These are phyloP conservation scores for Polypedilum pembai DNA, from an alignment of 1,140 invertebrate species.

Conservation along the genomic window DNA sequence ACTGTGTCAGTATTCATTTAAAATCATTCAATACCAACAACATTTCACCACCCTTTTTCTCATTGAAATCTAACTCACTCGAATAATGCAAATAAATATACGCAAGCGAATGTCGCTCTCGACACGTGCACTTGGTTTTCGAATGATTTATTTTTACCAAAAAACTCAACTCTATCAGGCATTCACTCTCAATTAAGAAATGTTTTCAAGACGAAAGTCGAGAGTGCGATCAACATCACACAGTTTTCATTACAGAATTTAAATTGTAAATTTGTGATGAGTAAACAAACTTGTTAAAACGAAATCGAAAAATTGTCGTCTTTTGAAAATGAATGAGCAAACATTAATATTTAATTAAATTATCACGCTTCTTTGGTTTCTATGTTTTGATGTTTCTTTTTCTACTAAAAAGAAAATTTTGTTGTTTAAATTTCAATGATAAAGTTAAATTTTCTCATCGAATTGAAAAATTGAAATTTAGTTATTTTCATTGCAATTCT, in stretches of 20 bases:
- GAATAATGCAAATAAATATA: conserved; percentile 13
- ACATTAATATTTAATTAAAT: conserved; percentile 28
- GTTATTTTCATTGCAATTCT: too few relatives aligned
- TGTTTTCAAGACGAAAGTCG: not conserved
- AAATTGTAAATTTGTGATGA: conserved; percentile 25
- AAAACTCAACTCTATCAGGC: not conserved
- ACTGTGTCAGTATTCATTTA: conserved; percentile 13
- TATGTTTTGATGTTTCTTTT: not conserved
- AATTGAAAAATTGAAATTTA: too few relatives aligned
- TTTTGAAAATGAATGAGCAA: conserved; percentile 23
- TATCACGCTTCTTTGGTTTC: not conserved
- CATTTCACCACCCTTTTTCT: not conserved
- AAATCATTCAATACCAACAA: not conserved
- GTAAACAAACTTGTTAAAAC: conserved; percentile 2
- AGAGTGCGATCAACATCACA: not conserved
- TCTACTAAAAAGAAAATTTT: not conserved
- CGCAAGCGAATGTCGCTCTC: not conserved
- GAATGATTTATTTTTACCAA: conserved; percentile 16
- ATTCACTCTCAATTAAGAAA: not conserved
- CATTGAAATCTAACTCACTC: not conserved
- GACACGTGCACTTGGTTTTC: conserved; percentile 23
- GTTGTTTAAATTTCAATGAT: not conserved
- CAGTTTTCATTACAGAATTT: conserved; percentile 19
- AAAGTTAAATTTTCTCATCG: too few relatives aligned
- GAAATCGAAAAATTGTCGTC: conserved; percentile 14